Evolutionary conservation across 1,140 invertebrate genomes (phyloP).

Genomic region (Drosophila repletoides): DNA sequence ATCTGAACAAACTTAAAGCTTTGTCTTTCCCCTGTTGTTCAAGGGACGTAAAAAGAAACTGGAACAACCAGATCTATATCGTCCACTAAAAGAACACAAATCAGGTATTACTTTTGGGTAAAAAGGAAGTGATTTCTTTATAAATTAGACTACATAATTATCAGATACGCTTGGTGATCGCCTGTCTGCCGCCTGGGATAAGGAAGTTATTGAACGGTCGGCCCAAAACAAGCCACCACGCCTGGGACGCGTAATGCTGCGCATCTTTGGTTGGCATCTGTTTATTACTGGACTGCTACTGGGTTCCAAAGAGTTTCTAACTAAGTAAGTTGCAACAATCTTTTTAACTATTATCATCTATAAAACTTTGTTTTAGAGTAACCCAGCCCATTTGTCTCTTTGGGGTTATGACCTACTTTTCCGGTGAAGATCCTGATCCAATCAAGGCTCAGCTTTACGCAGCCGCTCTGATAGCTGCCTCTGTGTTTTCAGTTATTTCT

Average conservation of each 20-base stretch:
- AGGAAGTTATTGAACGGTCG: slow-evolving; percentile 36
- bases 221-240: slow-evolving; percentile 43
- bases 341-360: neutral
- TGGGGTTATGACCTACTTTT: slow-evolving; percentile 63
- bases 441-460: slow-evolving; percentile 84
- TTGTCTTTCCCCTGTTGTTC: slow-evolving; percentile 83
- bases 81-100: slow-evolving; percentile 84
- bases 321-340: slow-evolving; percentile 46
- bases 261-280: slow-evolving; percentile 60
- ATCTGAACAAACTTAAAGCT: slow-evolving; percentile 58
- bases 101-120: slow-evolving; percentile 72
- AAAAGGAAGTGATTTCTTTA: neutral
- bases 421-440: slow-evolving; percentile 40
- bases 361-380: slow-evolving; percentile 36
- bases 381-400: slow-evolving; percentile 67
- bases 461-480: slow-evolving; percentile 84
- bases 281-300: slow-evolving; percentile 31
- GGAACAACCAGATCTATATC: slow-evolving; percentile 84
- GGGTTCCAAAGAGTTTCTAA: slow-evolving; percentile 44
- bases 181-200: slow-evolving; percentile 60
- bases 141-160: neutral
- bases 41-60: slow-evolving; percentile 84
- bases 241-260: slow-evolving; percentile 37
- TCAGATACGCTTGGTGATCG: slow-evolving; percentile 66
- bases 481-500: slow-evolving; percentile 83